Evolutionary conservation across 2,113 vertebrate species (phyloP).

Genomic region (Setophaga coronata): DNA sequence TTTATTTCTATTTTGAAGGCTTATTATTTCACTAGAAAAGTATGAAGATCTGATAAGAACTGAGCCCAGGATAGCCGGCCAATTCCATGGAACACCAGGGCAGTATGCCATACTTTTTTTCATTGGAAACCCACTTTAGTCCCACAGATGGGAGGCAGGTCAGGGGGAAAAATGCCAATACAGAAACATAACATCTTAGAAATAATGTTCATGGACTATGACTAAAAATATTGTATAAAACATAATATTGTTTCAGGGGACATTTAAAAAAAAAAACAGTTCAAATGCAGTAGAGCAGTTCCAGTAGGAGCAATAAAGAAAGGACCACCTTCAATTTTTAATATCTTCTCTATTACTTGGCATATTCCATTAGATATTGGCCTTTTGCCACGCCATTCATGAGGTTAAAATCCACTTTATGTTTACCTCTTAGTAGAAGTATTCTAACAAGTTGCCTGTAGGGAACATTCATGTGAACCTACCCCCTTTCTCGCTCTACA

Average conservation of each 20-base stretch:
- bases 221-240: background rate
- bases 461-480: background rate
- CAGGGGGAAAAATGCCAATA: background rate
- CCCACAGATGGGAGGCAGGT: background rate
- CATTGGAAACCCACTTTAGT: background rate
- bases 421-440: background rate
- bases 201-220: background rate
- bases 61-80: background rate
- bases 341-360: background rate
- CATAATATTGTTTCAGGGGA: background rate
- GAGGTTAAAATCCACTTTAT: background rate
- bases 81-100: background rate
- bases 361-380: background rate
- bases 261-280: background rate
- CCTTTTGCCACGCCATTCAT: background rate
- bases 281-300: background rate
- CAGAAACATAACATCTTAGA: background rate
- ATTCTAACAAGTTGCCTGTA: background rate
- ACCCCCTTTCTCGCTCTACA: background rate
- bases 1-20: background rate
- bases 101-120: background rate
- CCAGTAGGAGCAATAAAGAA: background rate
- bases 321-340: background rate
- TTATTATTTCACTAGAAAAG: background rate
- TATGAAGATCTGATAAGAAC: conserved; percentile 1